Evolutionary conservation across 2,113 vertebrate species (phyloP).

Genomic region (Corythoichthys haematopterus): DNA sequence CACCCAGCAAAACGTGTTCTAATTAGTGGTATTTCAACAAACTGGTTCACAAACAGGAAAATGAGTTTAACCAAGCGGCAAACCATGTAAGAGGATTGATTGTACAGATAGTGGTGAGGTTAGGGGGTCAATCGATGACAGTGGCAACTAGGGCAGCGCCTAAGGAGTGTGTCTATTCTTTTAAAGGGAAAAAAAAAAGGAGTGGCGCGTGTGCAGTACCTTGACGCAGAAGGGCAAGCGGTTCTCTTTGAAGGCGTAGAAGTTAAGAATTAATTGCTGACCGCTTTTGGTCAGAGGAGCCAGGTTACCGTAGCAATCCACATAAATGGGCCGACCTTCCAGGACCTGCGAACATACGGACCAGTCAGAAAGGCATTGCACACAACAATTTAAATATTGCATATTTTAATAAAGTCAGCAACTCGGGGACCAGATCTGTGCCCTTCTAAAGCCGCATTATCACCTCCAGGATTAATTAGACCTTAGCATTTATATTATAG

Average conservation of each 20-base stretch:
- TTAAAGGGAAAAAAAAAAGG: background rate
- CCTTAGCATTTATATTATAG: too few relatives aligned
- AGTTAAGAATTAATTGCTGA: slow-evolving; percentile 95
- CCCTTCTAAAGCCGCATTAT: background rate
- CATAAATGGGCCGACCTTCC: slow-evolving; percentile 92
- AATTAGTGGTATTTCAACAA: background rate
- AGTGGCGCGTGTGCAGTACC: slow-evolving; percentile 66
- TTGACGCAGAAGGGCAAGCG: slow-evolving; percentile 97
- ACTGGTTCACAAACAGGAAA: background rate
- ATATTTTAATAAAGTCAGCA: background rate
- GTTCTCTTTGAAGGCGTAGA: slow-evolving; percentile 99
- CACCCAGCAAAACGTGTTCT: background rate
- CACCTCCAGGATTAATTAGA: too few relatives aligned
- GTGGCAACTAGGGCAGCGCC: slow-evolving; percentile 20
- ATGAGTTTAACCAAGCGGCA: slow-evolving; percentile 1
- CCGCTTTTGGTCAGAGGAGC: slow-evolving; percentile 90
- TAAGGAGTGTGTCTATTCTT: background rate
- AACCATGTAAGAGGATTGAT: slow-evolving; percentile 17
- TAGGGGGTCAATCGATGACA: slow-evolving; percentile 24
- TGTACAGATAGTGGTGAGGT: background rate
- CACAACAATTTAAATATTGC: background rate
- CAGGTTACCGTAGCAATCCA: slow-evolving; percentile 97
- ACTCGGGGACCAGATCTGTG: background rate
- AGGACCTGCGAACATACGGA: slow-evolving; percentile 76
- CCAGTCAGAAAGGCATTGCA: background rate